Evolutionary conservation across 2,113 vertebrate species (phyloP).

Genomic region (Rallus limicola): DNA sequence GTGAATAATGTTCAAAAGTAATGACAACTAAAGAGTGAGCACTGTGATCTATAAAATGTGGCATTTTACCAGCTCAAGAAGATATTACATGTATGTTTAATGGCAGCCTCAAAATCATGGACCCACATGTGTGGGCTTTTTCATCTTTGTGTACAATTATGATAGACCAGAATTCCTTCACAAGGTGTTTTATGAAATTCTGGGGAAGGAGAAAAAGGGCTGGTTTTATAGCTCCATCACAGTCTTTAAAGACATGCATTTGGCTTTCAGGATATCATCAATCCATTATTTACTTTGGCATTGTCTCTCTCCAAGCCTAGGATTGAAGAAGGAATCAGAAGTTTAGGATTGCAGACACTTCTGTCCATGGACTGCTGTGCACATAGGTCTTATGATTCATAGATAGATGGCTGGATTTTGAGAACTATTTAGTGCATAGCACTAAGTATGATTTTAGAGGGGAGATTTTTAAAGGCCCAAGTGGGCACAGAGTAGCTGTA

Average conservation of each 20-base stretch:
- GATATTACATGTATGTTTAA: constrained; percentile 39
- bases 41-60: constrained; percentile 11
- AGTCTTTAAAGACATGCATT: constrained; percentile 40
- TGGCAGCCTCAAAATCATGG: constrained; percentile 33
- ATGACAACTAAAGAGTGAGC: background rate
- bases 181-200: constrained; percentile 35
- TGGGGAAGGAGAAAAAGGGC: constrained; percentile 31
- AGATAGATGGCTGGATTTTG: background rate
- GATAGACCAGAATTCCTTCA: constrained; percentile 56
- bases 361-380: background rate
- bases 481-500: background rate
- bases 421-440: background rate
- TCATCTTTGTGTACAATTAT: constrained; percentile 15
- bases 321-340: background rate
- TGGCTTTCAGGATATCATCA: background rate
- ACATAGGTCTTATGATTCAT: background rate
- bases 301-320: background rate
- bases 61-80: background rate
- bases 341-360: background rate
- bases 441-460: background rate
- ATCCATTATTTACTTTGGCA: background rate
- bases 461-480: background rate
- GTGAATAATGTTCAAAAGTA: background rate
- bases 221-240: background rate
- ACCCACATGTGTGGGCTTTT: background rate